phyloP scores from a whole-genome alignment of 2,113 vertebrate species.

The Pelvicachromis taeniatus region DNA sequence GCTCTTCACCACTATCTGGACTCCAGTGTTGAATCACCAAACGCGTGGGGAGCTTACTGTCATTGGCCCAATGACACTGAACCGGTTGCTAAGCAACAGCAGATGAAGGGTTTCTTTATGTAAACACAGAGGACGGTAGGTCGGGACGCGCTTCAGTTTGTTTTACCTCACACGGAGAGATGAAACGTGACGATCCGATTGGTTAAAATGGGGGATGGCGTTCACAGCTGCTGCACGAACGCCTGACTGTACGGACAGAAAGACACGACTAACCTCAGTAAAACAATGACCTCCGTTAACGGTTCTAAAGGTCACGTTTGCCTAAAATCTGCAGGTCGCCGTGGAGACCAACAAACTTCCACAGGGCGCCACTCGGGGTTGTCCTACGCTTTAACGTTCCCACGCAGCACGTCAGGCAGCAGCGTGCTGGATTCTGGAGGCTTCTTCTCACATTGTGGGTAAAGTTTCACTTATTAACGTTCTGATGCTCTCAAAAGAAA shows the following conservation, averaged over 20 bases:
- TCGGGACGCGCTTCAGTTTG: neutral
- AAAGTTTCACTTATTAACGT: neutral
- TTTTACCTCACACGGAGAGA: neutral
- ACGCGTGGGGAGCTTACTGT: neutral
- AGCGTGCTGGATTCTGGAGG: too few species aligned
- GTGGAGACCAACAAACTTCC: neutral
- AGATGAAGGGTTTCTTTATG: neutral
- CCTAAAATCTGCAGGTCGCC: neutral
- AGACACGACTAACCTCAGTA: neutral
- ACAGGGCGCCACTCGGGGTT: neutral
- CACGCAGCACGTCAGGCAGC: too few species aligned
- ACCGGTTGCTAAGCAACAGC: conserved; percentile 35
- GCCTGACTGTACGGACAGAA: neutral
- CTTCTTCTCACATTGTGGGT: neutral
- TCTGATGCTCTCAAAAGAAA: neutral
- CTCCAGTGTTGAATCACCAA: conserved; percentile 21
- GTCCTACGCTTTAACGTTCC: neutral
- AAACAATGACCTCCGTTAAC: neutral
- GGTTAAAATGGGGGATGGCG: neutral
- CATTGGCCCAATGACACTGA: neutral
- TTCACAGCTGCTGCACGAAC: accelerated
- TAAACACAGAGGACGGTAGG: neutral
- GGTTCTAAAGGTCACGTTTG: neutral
- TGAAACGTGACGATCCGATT: neutral
- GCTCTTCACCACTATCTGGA: neutral